phyloP scores from a whole-genome alignment of 2,888 invertebrate genomes.

The Fragum sueziense region DNA sequence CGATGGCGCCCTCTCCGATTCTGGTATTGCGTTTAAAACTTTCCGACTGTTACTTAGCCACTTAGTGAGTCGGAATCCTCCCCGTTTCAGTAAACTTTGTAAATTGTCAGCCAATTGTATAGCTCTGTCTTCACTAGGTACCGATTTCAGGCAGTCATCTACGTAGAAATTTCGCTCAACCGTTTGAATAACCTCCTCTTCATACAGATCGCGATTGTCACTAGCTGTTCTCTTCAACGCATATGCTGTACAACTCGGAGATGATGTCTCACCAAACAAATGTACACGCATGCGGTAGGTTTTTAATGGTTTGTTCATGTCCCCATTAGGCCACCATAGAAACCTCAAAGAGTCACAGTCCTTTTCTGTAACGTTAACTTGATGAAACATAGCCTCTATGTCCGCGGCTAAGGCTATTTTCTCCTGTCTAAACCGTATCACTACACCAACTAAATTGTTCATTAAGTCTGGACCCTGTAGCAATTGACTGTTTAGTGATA shows the following conservation, averaged over 20 bases:
- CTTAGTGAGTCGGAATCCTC: slow-evolving; percentile 35
- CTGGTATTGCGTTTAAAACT: slow-evolving; percentile 36
- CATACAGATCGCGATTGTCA: slow-evolving; percentile 20
- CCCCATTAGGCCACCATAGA: slow-evolving; percentile 55
- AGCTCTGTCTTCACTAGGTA: slow-evolving; percentile 14
- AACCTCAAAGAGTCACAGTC: slow-evolving; percentile 50
- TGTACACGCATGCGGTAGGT: slow-evolving; percentile 35
- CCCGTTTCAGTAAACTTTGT: slow-evolving; percentile 21
- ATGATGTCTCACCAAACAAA: slow-evolving; percentile 32
- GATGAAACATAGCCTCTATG: slow-evolving; percentile 57
- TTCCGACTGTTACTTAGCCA: slow-evolving; percentile 39
- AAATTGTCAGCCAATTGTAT: slow-evolving; percentile 28
- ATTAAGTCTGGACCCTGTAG: slow-evolving; percentile 61
- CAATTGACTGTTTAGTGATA: slow-evolving; percentile 53
- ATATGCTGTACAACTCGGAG: slow-evolving; percentile 34
- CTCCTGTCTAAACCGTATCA: slow-evolving; percentile 55
- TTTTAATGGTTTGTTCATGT: slow-evolving; percentile 20
- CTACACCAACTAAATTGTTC: slow-evolving; percentile 56
- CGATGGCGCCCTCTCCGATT: slow-evolving; percentile 18
- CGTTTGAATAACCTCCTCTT: slow-evolving; percentile 26
- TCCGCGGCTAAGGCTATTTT: slow-evolving; percentile 48
- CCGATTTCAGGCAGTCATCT: slow-evolving; percentile 47
- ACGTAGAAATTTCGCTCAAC: slow-evolving; percentile 48
- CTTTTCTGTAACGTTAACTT: slow-evolving; percentile 40
- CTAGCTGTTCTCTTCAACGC: slow-evolving; percentile 26